Evolutionary conservation across 1,140 invertebrate species (phyloP), one percentile per base, ranked within the genome.

Genomic region (Bombus cullumanus): DNA sequence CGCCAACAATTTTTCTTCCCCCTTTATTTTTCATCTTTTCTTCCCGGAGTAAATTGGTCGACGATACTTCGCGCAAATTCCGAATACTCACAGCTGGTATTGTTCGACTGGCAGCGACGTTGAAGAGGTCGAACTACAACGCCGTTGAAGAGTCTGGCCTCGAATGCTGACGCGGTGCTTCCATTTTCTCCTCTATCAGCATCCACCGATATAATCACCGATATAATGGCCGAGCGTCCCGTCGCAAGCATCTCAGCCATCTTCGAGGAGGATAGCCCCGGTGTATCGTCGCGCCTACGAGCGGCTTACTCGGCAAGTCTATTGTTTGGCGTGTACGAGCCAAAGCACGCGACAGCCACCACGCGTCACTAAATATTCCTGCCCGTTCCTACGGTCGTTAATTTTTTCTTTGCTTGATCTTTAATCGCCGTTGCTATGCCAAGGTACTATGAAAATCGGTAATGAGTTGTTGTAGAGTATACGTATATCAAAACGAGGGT

Each of bases 201-300:
- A 92, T 91, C 89, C 90, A 92, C 91, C 92, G 92, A 93, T 93
- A 93, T 93, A 93, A 93, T 93, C 93, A 90, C 85, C 87, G 89
- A 91, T 93, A 92, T 91, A 93, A 92, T 86, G 83, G 69, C 59
- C 73, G n/a, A 72, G 62, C 76, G 72, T 86, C 82, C 81, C 69
- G 53, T 57, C 28, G 62, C 66, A 43, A 75, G 83, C 83, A 77
- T 79, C 86, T 90, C 81, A 75, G 57, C 72, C 74, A 82, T 90
- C 86, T 88, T 90, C 83, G 80, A 90, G 80, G 72, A 78, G 83
- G 71, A 66, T 39, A 75, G 72, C 69, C 87, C 79, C 74, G 71
- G 87, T 83, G 79, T 81, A 85, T 85, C 89, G 88, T 77, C 82
- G 69, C 88, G 87, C 90, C 80, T 86, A 59, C 81, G 53, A 88